A percentile compares a stretch with the other conserved stretches of the same genome.
Evolutionary conservation across 2,888 invertebrate genomes (phyloP).

Genomic region (Ypsolopha scabrella): DNA sequence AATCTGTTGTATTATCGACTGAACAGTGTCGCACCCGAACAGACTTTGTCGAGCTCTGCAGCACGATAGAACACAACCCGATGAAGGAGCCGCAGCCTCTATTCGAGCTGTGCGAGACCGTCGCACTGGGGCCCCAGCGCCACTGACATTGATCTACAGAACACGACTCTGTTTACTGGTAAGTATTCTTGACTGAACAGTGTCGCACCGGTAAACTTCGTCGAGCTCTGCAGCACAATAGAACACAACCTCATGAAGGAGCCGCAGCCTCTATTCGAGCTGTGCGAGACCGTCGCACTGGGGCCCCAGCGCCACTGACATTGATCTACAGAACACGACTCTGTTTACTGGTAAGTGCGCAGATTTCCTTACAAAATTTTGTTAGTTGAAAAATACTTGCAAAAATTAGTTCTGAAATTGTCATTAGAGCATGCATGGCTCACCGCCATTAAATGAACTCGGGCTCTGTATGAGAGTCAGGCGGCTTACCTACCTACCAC

Average conservation of each 20-base stretch:
- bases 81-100: slow-evolving; percentile 82
- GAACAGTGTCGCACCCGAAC: slow-evolving; percentile 84
- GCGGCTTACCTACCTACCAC: too few relatives aligned
- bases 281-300: slow-evolving; percentile 84
- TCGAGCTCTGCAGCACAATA: slow-evolving; percentile 77
- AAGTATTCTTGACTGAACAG: slow-evolving; percentile 6
- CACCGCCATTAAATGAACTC: too few relatives aligned
- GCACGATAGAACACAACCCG: slow-evolving; percentile 74
- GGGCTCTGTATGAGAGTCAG: too few relatives aligned
- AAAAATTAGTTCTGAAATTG: too few relatives aligned
- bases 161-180: slow-evolving; percentile 51
- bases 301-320: slow-evolving; percentile 65
- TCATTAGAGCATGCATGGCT: too few relatives aligned
- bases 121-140: slow-evolving; percentile 77
- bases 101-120: slow-evolving; percentile 88
- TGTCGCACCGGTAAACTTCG: slow-evolving; percentile 89
- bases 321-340: slow-evolving; percentile 47
- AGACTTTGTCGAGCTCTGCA: slow-evolving; percentile 84
- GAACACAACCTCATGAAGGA: slow-evolving; percentile 77
- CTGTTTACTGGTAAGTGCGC: slow-evolving; percentile 49
- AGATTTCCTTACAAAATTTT: too few relatives aligned
- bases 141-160: slow-evolving; percentile 45
- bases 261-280: slow-evolving; percentile 87
- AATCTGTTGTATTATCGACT: slow-evolving; percentile 24
- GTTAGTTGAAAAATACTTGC: too few relatives aligned